These are phyloP conservation scores for Apomyelois bistriatella DNA, from an alignment of 2,888 invertebrate genomes.

Conservation along the genomic window DNA sequence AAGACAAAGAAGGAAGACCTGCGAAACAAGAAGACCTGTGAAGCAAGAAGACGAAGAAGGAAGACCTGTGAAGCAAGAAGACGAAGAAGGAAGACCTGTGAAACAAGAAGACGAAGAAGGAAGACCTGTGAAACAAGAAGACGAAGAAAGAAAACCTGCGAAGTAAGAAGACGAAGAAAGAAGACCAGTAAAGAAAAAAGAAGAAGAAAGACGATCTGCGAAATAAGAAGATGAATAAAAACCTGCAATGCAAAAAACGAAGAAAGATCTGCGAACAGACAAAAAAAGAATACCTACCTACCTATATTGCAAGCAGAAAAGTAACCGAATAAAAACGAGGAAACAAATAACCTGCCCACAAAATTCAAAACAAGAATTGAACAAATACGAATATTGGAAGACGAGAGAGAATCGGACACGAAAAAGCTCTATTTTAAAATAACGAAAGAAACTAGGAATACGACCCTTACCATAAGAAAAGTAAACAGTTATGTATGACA, in stretches of 20 bases:
- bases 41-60: background rate
- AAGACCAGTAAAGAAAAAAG: conserved; percentile 4
- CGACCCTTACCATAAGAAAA: too few species aligned
- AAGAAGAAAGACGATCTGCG: conserved; percentile 16
- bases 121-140: background rate
- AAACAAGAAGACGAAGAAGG: background rate
- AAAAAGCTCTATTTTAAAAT: too few species aligned
- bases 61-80: conserved; percentile 4
- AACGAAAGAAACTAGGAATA: too few species aligned
- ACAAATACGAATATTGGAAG: too few species aligned
- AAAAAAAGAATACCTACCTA: background rate
- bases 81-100: conserved; percentile 17
- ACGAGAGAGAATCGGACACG: too few species aligned
- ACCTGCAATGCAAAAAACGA: background rate
- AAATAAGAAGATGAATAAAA: background rate
- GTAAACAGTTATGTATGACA: too few species aligned
- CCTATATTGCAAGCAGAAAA: background rate
- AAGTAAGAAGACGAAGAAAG: too few species aligned
- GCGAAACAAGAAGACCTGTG: background rate
- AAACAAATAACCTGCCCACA: too few species aligned
- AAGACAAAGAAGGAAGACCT: background rate
- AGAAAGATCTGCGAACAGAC: background rate
- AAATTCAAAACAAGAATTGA: too few species aligned
- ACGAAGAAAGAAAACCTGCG: too few species aligned
- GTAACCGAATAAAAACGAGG: background rate